These are phyloP conservation scores for Asteroscopus sphinx DNA, from an alignment of 2,888 invertebrate genomes.

Conservation along the genomic window DNA sequence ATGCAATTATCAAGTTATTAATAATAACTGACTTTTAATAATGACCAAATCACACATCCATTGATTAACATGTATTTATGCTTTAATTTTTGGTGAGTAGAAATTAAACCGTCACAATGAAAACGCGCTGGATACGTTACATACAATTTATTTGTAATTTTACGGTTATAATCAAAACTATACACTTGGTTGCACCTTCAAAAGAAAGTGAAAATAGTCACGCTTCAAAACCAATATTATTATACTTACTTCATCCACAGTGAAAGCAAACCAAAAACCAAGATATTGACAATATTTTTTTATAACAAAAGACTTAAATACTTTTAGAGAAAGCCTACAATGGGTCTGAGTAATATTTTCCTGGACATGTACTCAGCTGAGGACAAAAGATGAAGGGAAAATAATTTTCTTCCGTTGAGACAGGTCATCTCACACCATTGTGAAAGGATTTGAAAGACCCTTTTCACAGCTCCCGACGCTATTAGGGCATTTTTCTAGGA, in stretches of 20 bases:
- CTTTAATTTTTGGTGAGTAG: background rate
- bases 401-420: constrained; percentile 80
- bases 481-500: constrained; percentile 65
- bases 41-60: background rate
- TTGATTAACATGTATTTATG: constrained; percentile 2
- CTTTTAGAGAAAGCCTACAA: constrained; percentile 57
- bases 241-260: constrained; percentile 20
- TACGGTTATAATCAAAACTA: constrained; percentile 8
- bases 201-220: constrained; percentile 45
- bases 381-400: constrained; percentile 81
- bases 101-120: background rate
- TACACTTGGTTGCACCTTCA: constrained; percentile 29
- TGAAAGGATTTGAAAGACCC: constrained; percentile 81
- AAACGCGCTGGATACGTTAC: background rate
- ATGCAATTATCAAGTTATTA: too few relatives aligned
- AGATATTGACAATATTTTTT: constrained; percentile 36
- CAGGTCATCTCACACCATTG: constrained; percentile 83
- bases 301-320: constrained; percentile 32
- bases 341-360: constrained; percentile 70
- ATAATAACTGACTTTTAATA: constrained; percentile 1
- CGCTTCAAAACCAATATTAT: constrained; percentile 42
- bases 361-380: constrained; percentile 67
- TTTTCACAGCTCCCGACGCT: constrained; percentile 72
- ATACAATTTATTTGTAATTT: background rate
- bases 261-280: constrained; percentile 47